A percentile compares a stretch with the other conserved stretches of the same genome.
Conservation (phyloP, 1,140 invertebrate genomes). For the Drosophila eugracilis region DNA sequence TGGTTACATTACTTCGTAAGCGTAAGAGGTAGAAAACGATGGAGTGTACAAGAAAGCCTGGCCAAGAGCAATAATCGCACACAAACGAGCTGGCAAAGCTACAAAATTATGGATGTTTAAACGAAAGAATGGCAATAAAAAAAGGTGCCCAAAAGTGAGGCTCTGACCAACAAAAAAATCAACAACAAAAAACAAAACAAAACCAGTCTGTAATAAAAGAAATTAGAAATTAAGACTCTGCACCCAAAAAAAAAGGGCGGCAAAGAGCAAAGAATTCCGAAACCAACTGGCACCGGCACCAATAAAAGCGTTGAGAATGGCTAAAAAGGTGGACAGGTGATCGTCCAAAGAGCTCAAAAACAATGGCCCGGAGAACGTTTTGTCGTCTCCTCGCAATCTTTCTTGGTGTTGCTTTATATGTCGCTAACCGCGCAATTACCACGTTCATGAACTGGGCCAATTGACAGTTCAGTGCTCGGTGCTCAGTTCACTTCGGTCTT, state of each 20-base stretch:
- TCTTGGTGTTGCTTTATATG: constrained; percentile 57
- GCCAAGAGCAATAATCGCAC: constrained; percentile 48
- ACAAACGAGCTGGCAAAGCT: constrained; percentile 52
- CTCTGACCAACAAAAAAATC: constrained; percentile 8
- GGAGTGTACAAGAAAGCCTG: constrained; percentile 45
- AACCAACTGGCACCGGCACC: constrained; percentile 15
- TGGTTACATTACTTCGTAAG: constrained; percentile 66
- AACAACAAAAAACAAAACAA: no score
- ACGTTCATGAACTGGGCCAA: constrained; percentile 78
- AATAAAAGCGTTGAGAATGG: constrained; percentile 46
- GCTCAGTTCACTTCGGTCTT: constrained; percentile 8
- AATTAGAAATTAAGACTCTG: constrained; percentile 64
- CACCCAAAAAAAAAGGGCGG: constrained; percentile 50
- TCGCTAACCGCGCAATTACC: constrained; percentile 76
- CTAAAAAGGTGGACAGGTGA: constrained; percentile 24
- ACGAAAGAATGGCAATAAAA: constrained; percentile 70
- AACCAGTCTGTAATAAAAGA: constrained; percentile 55
- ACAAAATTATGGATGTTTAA: constrained; percentile 69
- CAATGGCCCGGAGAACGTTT: constrained; percentile 52
- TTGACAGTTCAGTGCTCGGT: constrained; percentile 52
- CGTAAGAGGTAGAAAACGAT: constrained; percentile 54
- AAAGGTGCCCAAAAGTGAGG: constrained; percentile 19
- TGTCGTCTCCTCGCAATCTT: constrained; percentile 23
- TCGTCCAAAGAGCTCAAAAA: constrained; percentile 33
- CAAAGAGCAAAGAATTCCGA: constrained; percentile 39